Evolutionary conservation across 2,113 vertebrate species (phyloP).

Genomic region (Ctenomys sociabilis): DNA sequence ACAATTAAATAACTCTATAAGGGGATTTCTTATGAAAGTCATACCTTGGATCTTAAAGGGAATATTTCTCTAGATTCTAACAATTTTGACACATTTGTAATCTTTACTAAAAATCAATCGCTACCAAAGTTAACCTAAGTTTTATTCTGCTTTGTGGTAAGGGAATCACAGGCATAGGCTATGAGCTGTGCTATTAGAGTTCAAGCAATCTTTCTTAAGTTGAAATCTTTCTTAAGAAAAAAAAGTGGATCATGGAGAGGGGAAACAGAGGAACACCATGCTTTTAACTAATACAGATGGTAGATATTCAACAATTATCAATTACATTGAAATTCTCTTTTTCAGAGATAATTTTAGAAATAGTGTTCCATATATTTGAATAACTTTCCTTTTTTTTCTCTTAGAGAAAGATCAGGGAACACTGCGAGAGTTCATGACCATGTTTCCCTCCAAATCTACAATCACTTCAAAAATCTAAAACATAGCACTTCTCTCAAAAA

Average conservation of each 20-base stretch:
- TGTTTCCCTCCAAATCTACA: constrained; percentile 5
- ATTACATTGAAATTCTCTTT: not conserved
- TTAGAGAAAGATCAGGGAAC: not conserved
- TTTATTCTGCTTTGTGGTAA: not conserved
- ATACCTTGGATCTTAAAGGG: not conserved
- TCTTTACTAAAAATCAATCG: not conserved
- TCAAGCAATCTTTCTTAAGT: not conserved
- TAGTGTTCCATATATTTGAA: not conserved
- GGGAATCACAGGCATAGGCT: not conserved
- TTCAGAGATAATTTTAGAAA: not conserved
- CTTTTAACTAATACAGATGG: not conserved
- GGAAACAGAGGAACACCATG: not conserved
- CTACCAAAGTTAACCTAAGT: not conserved
- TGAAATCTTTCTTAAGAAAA: too few relatives aligned
- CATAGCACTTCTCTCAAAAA: not conserved
- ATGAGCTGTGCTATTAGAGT: not conserved
- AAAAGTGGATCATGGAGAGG: not conserved
- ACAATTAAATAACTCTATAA: not conserved
- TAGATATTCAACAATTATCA: not conserved
- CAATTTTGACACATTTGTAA: not conserved
- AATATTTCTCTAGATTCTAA: not conserved
- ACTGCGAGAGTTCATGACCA: not conserved
- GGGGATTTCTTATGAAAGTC: not conserved
- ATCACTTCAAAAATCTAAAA: not conserved
- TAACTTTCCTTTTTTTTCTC: constrained; percentile 2